Percentiles rank a stretch among this genome's conserved stretches.
These are phyloP conservation scores for Lithobates pipiens DNA, from an alignment of 2,797 vertebrate species.

Conservation along the genomic window DNA sequence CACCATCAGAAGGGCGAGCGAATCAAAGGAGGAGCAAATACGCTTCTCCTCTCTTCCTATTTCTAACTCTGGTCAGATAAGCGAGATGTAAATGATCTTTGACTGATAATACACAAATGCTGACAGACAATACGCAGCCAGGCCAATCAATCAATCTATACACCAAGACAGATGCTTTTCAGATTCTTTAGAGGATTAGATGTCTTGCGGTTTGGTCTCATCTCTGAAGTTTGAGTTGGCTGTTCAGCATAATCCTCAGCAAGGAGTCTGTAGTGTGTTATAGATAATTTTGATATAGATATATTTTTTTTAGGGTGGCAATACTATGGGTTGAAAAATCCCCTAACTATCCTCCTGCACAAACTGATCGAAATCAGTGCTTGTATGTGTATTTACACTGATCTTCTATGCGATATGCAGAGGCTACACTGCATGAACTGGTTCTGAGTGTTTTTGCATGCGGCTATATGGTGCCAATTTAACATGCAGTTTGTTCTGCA, in stretches of 20 bases:
- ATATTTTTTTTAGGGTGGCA: too few species aligned
- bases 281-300: neutral
- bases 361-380: too few species aligned
- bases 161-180: slow-evolving; percentile 50
- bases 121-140: slow-evolving; percentile 50
- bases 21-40: neutral
- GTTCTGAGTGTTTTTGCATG: too few species aligned
- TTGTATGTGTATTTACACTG: too few species aligned
- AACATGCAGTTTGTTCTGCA: too few species aligned
- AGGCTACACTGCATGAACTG: too few species aligned
- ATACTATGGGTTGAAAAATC: too few species aligned
- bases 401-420: too few species aligned
- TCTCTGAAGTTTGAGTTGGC: slow-evolving; percentile 43
- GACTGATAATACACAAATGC: slow-evolving; percentile 50
- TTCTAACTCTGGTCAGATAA: slow-evolving; percentile 44
- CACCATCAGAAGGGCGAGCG: neutral
- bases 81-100: slow-evolving; percentile 49
- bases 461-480: too few species aligned
- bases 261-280: neutral
- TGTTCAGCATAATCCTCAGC: slow-evolving; percentile 35
- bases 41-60: neutral
- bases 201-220: slow-evolving; percentile 41
- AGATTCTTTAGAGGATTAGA: slow-evolving; percentile 48
- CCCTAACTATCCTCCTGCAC: too few species aligned
- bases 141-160: slow-evolving; percentile 54